phyloP scores from a whole-genome alignment of 1,140 invertebrate genomes.

The Ceratosolen solmsi region DNA sequence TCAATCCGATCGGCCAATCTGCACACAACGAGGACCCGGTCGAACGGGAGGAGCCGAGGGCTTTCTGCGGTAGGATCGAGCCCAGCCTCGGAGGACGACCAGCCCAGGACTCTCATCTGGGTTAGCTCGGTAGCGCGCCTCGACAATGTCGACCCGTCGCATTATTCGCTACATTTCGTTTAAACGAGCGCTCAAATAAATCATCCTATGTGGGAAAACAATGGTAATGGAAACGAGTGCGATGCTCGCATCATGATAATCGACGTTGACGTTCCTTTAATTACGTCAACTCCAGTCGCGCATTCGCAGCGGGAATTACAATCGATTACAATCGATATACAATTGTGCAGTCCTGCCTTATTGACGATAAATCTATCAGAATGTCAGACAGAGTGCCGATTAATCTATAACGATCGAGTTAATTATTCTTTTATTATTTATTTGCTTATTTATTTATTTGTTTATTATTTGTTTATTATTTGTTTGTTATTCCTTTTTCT shows the following conservation, averaged over 20 bases:
- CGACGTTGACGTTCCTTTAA: neutral
- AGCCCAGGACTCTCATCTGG: too few species aligned
- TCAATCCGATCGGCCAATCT: too few species aligned
- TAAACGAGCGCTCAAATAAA: too few species aligned
- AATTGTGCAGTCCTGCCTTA: neutral
- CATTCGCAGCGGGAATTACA: conserved; percentile 16
- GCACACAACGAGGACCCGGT: neutral
- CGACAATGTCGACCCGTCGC: neutral
- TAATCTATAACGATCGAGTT: conserved; percentile 37
- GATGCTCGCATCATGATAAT: conserved; percentile 5
- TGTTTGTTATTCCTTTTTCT: neutral
- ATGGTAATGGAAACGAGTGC: neutral
- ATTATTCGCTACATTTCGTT: too few species aligned
- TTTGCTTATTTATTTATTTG: neutral
- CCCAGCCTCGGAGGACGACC: neutral
- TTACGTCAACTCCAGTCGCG: neutral
- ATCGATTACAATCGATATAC: conserved; percentile 21
- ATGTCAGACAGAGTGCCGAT: conserved; percentile 26
- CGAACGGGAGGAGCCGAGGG: neutral
- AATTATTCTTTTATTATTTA: neutral
- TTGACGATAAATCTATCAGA: conserved; percentile 35
- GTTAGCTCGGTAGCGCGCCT: neutral
- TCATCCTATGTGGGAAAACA: neutral
- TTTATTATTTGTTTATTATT: neutral
- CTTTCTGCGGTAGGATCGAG: neutral